Percentiles rank a stretch among this genome's conserved stretches.
These are phyloP conservation scores for Stomatorhinus ivindoensis DNA, from an alignment of 2,113 vertebrate species.

Conservation along the genomic window DNA sequence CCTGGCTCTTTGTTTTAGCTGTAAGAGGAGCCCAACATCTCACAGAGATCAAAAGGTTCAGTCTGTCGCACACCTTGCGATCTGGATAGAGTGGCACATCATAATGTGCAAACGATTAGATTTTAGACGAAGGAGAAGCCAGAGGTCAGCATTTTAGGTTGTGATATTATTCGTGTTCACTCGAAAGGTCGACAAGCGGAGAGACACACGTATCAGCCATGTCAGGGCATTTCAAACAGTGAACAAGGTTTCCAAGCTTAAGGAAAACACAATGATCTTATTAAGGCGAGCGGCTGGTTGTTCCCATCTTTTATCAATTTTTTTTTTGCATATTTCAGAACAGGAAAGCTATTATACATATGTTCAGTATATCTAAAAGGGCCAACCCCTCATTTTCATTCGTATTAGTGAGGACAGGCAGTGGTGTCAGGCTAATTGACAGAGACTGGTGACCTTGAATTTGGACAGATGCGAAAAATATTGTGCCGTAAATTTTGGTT, in stretches of 20 bases:
- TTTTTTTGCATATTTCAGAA: not conserved
- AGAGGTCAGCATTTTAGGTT: not conserved
- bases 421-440: not conserved
- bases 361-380: not conserved
- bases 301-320: not conserved
- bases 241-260: not conserved
- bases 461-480: not conserved
- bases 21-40: not conserved
- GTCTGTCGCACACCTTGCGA: not conserved
- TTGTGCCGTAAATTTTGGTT: not conserved
- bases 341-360: not conserved
- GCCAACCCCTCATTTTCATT: not conserved
- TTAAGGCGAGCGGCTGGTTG: not conserved
- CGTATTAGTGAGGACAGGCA: not conserved
- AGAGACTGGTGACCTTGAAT: not conserved
- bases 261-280: not conserved
- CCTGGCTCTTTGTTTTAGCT: not conserved
- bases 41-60: not conserved
- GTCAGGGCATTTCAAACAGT: not conserved
- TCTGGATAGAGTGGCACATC: not conserved
- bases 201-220: not conserved
- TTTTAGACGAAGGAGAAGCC: not conserved
- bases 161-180: not conserved
- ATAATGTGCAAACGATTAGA: not conserved
- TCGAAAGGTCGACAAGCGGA: not conserved